Conservation (phyloP, 1,140 invertebrate species). For the Caenorhabditis brenneri region DNA sequence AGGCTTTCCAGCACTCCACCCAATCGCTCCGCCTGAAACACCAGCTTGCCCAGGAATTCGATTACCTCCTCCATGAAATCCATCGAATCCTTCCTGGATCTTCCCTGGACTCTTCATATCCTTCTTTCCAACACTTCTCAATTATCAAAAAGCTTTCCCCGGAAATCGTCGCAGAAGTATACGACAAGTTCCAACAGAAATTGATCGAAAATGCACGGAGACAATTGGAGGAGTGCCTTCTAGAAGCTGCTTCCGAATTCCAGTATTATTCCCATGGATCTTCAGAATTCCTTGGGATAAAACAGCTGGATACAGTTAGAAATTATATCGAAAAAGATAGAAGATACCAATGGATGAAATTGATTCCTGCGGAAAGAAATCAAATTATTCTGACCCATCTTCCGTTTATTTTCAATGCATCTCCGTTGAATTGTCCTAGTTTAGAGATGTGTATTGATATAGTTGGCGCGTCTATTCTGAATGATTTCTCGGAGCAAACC, state of each 20-base stretch:
- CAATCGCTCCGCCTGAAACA: neutral
- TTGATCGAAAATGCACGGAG: neutral
- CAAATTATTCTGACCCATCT: neutral
- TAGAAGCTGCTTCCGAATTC: neutral
- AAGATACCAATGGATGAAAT: slow-evolving; percentile 6
- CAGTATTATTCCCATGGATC: no score
- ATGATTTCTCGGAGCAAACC: slow-evolving; percentile 13
- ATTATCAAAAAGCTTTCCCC: neutral
- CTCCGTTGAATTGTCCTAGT: neutral
- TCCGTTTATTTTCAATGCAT: neutral
- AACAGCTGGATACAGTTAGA: neutral
- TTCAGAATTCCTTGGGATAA: neutral
- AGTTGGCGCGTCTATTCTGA: neutral
- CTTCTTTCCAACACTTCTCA: neutral
- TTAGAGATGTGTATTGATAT: slow-evolving; percentile 19
- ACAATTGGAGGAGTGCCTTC: slow-evolving; percentile 6
- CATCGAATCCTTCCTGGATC: neutral
- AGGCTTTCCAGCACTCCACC: neutral
- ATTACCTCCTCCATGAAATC: slow-evolving; percentile 11
- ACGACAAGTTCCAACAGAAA: slow-evolving; percentile 7
- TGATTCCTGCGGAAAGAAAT: neutral
- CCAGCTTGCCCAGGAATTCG: slow-evolving; percentile 6
- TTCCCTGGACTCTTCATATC: neutral
- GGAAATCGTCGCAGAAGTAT: neutral
- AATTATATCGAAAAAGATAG: neutral